These are phyloP conservation scores for Sialis lutaria DNA, from an alignment of 2,888 invertebrate species.

Conservation along the genomic window DNA sequence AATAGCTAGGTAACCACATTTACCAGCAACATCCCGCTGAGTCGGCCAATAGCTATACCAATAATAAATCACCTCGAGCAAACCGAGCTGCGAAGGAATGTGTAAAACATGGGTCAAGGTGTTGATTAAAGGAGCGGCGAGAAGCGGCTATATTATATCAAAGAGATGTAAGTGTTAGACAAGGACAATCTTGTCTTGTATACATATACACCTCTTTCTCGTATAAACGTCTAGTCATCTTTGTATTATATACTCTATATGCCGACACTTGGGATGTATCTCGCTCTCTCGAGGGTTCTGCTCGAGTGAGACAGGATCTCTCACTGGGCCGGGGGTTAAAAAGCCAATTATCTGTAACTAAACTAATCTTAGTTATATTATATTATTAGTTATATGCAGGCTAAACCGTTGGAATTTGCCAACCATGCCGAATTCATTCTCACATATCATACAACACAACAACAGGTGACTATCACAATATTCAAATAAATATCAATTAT, in stretches of 20 bases:
- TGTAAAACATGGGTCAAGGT: slow-evolving; percentile 25
- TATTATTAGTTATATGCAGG: background rate
- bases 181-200: too few relatives aligned
- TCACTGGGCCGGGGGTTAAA: slow-evolving; percentile 16
- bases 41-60: slow-evolving; percentile 24
- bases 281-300: background rate
- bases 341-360: slow-evolving; percentile 12
- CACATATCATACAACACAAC: too few relatives aligned
- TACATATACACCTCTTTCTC: too few relatives aligned
- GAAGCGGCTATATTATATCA: slow-evolving; percentile 1
- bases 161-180: background rate
- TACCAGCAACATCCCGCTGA: slow-evolving; percentile 19
- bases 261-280: background rate
- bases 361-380: slow-evolving; percentile 1
- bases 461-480: too few relatives aligned
- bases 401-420: background rate
- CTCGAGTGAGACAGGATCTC: slow-evolving; percentile 7
- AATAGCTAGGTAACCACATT: slow-evolving; percentile 19
- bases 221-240: background rate
- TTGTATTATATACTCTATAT: background rate
- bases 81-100: slow-evolving; percentile 24
- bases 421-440: too few relatives aligned
- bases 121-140: slow-evolving; percentile 25
- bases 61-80: slow-evolving; percentile 26
- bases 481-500: too few relatives aligned